Conservation (phyloP, 2,797 vertebrate genomes). For the Echiichthys vipera region DNA sequence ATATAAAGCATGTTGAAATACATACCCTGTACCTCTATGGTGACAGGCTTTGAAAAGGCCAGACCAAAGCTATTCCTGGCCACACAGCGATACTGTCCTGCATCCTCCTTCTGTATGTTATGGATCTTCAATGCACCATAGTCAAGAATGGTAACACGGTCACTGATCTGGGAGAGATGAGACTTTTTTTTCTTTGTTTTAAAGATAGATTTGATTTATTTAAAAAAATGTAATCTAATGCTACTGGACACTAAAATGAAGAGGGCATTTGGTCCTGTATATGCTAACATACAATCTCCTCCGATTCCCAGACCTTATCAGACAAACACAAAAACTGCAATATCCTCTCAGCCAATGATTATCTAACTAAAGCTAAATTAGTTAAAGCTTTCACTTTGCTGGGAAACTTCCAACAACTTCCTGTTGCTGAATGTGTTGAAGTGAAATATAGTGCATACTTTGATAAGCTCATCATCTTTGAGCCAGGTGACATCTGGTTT, state of each 20-base stretch:
- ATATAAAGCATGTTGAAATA: conserved; percentile 15
- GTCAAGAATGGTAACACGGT: conserved; percentile 92
- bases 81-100: conserved; percentile 94
- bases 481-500: conserved; percentile 97
- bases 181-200: background rate
- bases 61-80: conserved; percentile 95
- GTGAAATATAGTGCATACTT: conserved; percentile 73
- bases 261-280: background rate
- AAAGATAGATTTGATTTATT: background rate
- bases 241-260: background rate
- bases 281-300: background rate
- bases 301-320: background rate
- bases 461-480: conserved; percentile 93
- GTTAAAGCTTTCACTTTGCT: background rate
- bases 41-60: conserved; percentile 91
- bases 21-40: conserved; percentile 94
- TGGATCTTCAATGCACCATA: conserved; percentile 95
- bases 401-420: background rate
- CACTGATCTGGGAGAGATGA: conserved; percentile 83
- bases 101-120: conserved; percentile 93
- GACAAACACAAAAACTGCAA: background rate
- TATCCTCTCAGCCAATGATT: background rate
- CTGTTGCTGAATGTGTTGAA: background rate
- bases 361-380: background rate
- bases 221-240: no score